Evolutionary conservation across 2,797 vertebrate genomes (phyloP), one percentile per base, ranked within the genome.

Genomic region (Bradypodion pumilum): DNA sequence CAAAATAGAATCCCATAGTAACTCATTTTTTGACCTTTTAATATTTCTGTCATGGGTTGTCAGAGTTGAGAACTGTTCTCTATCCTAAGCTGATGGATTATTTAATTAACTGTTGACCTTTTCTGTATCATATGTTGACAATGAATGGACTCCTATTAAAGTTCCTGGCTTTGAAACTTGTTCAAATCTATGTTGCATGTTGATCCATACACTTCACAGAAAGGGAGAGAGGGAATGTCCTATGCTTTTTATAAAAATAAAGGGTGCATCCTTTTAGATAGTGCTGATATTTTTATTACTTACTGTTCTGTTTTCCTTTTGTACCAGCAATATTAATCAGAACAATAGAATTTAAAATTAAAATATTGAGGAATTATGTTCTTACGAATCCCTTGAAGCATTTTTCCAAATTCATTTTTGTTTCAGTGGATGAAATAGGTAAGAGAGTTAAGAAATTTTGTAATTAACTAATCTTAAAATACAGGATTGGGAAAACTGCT

Each of bases 41-140:
- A 98, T 98, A 97, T 96, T 97, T 96, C 97, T 96, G 97, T 96
- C 97, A 97, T 97, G 97, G 97, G 98, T 98, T 98, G 98, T 97
- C 95, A 97, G 94, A 96, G 94, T 94, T 95, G 96, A 97, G 93
- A 96, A 96, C 83, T 97, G 96, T 95, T 96, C 96, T 97, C 97
- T 97, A 95, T 98, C 97, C 97, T 96, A 97, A 98, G 96, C 98
- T 99, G 98, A 99, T 99, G 98, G 98, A 99, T 99, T 99, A 98
- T 99, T 99, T 99, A 98, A 99, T 99, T 99, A 99, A 98, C 98
- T 98, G 97, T 98, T 99, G 98, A 99, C 98, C 98, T 99, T 99
- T 99, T 97, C 97, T 93, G 93, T 95, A 95, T 96, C 97, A 96
- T 97, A 97, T 97, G 97, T 97, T 97, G 97, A 98, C 97, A 97